A percentile compares a stretch with the other conserved stretches of the same genome.
Conservation (phyloP, 1,140 invertebrate genomes). For the Meloidogyne floridensis region DNA sequence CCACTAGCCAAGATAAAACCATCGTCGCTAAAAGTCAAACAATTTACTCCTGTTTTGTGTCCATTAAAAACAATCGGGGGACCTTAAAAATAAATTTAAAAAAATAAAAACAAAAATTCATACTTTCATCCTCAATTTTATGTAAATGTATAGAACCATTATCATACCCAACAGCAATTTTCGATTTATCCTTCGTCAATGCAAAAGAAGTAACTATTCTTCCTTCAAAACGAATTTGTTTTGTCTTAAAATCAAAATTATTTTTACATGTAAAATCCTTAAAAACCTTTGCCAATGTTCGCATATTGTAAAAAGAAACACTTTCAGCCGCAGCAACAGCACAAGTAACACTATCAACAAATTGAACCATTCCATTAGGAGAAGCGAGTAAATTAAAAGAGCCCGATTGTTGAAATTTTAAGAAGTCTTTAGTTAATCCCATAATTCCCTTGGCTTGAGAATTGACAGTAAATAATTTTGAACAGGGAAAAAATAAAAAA, state of each 20-base stretch:
- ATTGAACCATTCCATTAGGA: conserved; percentile 56
- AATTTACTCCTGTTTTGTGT: conserved; percentile 82
- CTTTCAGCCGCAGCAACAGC: conserved; percentile 87
- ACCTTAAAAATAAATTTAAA: conserved; percentile 17
- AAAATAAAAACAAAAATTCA: not conserved
- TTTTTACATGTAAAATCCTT: conserved; percentile 28
- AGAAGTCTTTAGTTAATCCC: conserved; percentile 94
- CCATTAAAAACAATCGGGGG: conserved; percentile 71
- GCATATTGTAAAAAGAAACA: conserved; percentile 89
- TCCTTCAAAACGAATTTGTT: conserved; percentile 46
- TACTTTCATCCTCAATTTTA: conserved; percentile 55
- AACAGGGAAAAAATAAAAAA: too few relatives aligned
- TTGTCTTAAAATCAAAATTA: conserved; percentile 39
- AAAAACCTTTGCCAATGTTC: conserved; percentile 82
- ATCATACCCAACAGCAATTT: conserved; percentile 84
- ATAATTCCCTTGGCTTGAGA: conserved; percentile 69
- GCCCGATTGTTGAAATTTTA: conserved; percentile 77
- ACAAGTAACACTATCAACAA: conserved; percentile 71
- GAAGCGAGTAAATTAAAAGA: conserved; percentile 68
- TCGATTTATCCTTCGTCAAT: conserved; percentile 70
- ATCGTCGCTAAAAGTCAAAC: conserved; percentile 78
- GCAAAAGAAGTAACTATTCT: conserved; percentile 50
- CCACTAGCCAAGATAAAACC: conserved; percentile 83
- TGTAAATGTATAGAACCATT: conserved; percentile 86
- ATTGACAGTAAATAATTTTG: too few relatives aligned